phyloP scores from a whole-genome alignment of 2,888 invertebrate genomes.

The Tipula vernalis region DNA sequence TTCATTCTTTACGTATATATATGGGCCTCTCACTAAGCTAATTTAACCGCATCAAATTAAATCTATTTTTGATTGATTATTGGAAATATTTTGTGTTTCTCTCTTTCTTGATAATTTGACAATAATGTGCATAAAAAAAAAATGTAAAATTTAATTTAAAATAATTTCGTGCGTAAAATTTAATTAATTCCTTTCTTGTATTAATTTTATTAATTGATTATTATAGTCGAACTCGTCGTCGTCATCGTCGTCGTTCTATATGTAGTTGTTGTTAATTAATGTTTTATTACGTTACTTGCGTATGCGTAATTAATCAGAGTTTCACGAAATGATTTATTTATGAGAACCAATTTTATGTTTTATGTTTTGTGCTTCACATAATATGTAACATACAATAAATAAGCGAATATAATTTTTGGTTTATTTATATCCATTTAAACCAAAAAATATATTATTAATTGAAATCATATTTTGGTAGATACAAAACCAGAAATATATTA shows the following conservation, averaged over 20 bases:
- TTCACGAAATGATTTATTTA: slow-evolving; percentile 4
- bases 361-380: neutral
- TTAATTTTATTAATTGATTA: neutral
- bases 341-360: neutral
- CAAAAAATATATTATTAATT: neutral
- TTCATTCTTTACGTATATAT: neutral
- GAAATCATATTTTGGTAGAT: neutral
- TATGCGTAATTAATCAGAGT: slow-evolving; percentile 4
- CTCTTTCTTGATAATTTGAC: neutral
- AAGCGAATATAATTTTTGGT: neutral
- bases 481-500: neutral
- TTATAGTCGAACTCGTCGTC: neutral
- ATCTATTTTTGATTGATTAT: neutral
- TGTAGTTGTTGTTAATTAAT: neutral
- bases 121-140: neutral
- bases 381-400: neutral
- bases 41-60: neutral
- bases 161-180: neutral
- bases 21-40: too few species aligned
- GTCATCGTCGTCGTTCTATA: neutral
- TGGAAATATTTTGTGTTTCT: neutral
- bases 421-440: neutral
- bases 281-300: neutral
- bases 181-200: neutral
- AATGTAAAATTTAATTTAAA: neutral